These are phyloP conservation scores for Leucoraja erinaceus DNA, from an alignment of 2,113 vertebrate species.

Conservation along the genomic window DNA sequence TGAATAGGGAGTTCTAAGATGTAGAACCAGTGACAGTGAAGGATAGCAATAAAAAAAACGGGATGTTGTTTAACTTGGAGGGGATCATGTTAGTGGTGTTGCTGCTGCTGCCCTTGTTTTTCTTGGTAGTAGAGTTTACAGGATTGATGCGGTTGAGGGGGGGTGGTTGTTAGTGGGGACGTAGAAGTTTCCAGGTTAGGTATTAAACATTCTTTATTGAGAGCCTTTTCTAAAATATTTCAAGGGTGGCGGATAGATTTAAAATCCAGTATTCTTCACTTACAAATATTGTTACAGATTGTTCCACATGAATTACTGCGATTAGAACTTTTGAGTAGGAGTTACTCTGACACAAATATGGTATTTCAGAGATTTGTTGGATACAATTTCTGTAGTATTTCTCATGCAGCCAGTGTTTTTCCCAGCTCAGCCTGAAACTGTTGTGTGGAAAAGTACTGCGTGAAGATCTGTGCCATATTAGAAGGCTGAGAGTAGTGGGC, in stretches of 20 bases:
- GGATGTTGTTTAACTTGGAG: too few relatives aligned
- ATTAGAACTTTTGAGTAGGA: background rate
- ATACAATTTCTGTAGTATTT: background rate
- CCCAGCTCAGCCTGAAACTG: background rate
- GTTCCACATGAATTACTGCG: background rate
- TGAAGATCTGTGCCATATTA: background rate
- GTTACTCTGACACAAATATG: background rate
- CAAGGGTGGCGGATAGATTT: background rate
- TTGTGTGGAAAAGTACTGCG: constrained; percentile 17
- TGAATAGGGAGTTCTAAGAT: too few relatives aligned
- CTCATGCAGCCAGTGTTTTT: background rate
- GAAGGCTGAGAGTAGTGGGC: background rate
- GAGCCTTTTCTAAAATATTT: background rate
- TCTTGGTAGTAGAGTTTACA: too few relatives aligned
- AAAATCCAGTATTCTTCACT: background rate
- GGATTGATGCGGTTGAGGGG: too few relatives aligned
- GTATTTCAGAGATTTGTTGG: background rate
- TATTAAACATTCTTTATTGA: background rate
- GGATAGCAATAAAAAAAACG: too few relatives aligned
- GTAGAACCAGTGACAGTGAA: too few relatives aligned
- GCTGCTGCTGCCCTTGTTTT: too few relatives aligned
- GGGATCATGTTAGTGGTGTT: too few relatives aligned
- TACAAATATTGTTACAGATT: background rate
- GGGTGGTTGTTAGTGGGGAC: too few relatives aligned
- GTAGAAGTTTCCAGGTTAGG: too few relatives aligned